A percentile compares a stretch with the other conserved stretches of the same genome.
Conservation (phyloP, 2,888 invertebrate species). For the Fragum sueziense region DNA sequence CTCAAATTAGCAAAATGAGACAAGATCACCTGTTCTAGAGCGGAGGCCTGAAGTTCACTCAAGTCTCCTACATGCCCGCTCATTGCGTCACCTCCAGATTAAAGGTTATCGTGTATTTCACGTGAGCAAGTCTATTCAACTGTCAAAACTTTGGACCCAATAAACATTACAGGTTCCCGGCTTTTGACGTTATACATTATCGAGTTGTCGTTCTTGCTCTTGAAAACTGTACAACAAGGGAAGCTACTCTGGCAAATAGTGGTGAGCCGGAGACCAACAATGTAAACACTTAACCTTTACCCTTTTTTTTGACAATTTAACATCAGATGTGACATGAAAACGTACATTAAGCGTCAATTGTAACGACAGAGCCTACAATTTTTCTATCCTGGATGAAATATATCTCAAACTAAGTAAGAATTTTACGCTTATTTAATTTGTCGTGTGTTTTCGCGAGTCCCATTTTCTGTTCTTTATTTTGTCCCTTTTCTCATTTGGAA, state of each 20-base stretch:
- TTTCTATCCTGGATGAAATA: no score
- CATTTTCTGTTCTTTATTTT: not conserved
- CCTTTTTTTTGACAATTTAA: not conserved
- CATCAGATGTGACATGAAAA: no score
- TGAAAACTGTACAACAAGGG: not conserved
- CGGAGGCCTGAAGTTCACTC: conserved; percentile 38
- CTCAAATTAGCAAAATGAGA: no score
- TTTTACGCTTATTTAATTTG: no score
- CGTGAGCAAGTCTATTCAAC: not conserved
- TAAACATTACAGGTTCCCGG: not conserved
- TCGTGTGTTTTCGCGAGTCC: not conserved
- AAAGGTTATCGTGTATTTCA: not conserved
- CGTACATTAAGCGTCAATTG: no score
- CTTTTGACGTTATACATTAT: not conserved
- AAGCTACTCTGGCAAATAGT: not conserved
- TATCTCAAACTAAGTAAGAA: no score
- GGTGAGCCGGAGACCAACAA: not conserved
- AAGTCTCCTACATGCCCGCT: conserved; percentile 54
- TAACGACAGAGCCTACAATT: no score
- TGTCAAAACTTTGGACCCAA: not conserved
- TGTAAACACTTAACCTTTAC: not conserved
- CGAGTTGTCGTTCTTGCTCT: not conserved
- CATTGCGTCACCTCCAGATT: conserved; percentile 23
- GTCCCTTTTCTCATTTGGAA: not conserved
- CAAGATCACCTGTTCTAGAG: conserved; percentile 47